phyloP scores from a whole-genome alignment of 2,888 invertebrate species.

The Tanytarsus gracilentus region DNA sequence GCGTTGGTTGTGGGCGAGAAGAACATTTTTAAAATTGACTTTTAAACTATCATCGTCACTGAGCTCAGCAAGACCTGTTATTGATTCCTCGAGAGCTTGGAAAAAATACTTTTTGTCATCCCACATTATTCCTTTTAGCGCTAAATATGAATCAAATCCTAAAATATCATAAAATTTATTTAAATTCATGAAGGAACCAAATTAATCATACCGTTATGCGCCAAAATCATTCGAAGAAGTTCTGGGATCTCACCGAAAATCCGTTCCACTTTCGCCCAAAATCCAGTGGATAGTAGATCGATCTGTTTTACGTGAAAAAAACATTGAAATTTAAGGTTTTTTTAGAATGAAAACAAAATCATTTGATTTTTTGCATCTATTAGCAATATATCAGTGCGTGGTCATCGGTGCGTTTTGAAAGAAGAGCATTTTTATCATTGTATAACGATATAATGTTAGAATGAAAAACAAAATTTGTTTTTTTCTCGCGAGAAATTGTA shows the following conservation, averaged over 20 bases:
- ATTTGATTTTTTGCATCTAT: no score
- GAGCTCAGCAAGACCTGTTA: neutral
- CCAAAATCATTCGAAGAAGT: slow-evolving; percentile 5
- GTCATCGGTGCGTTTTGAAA: no score
- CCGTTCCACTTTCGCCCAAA: slow-evolving; percentile 17
- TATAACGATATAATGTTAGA: no score
- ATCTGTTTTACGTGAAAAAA: slow-evolving; percentile 4
- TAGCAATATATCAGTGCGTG: no score
- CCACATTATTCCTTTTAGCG: slow-evolving; percentile 4
- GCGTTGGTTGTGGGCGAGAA: neutral
- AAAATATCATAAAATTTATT: no score
- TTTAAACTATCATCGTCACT: slow-evolving; percentile 4
- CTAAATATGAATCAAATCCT: slow-evolving; percentile 10
- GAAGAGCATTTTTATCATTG: no score
- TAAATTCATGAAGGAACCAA: no score
- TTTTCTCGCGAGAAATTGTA: no score
- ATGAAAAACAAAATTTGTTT: no score
- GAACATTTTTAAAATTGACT: neutral
- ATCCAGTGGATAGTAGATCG: slow-evolving; percentile 1
- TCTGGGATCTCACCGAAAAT: slow-evolving; percentile 10
- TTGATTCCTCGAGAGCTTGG: slow-evolving; percentile 12
- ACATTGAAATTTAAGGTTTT: neutral
- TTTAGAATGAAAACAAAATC: no score
- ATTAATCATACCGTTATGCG: slow-evolving; percentile 19
- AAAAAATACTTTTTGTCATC: slow-evolving; percentile 16